A percentile compares a stretch with the other conserved stretches of the same genome.
These are phyloP conservation scores for Actinia tenebrosa DNA, from an alignment of 64 coral and sea anemone species.

Conservation along the genomic window DNA sequence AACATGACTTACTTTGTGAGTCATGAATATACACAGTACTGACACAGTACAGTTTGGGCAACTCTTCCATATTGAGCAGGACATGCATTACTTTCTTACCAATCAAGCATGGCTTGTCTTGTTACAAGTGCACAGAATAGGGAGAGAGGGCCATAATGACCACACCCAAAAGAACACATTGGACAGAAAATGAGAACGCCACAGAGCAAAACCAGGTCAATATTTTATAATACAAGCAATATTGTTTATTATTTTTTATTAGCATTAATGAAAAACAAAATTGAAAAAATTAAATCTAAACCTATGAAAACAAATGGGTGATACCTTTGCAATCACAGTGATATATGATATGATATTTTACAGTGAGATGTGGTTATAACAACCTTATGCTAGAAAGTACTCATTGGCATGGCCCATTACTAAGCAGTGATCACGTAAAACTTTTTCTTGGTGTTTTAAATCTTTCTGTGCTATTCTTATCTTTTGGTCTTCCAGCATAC, in stretches of 20 bases:
- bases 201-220: not conserved
- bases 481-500: conserved; percentile 84
- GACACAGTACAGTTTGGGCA: too few species aligned
- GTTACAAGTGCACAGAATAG: too few species aligned
- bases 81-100: too few species aligned
- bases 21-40: too few species aligned
- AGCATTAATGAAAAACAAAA: not conserved
- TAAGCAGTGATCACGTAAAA: conserved; percentile 75
- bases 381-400: conserved; percentile 66
- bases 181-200: not conserved
- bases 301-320: not conserved
- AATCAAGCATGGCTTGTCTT: too few species aligned
- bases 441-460: conserved; percentile 83
- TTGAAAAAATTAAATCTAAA: too few species aligned
- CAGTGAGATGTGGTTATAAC: not conserved
- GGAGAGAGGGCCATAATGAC: too few species aligned
- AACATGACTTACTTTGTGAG: too few species aligned
- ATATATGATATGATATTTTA: not conserved
- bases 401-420: conserved; percentile 92
- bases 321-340: not conserved
- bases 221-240: not conserved
- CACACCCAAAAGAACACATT: too few species aligned
- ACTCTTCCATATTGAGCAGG: too few species aligned
- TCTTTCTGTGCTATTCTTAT: conserved; percentile 70
- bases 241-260: not conserved